Percentiles rank a stretch among this genome's conserved stretches.
phyloP scores from a whole-genome alignment of 1,140 invertebrate species.

The Stegodyphus dumicola region DNA sequence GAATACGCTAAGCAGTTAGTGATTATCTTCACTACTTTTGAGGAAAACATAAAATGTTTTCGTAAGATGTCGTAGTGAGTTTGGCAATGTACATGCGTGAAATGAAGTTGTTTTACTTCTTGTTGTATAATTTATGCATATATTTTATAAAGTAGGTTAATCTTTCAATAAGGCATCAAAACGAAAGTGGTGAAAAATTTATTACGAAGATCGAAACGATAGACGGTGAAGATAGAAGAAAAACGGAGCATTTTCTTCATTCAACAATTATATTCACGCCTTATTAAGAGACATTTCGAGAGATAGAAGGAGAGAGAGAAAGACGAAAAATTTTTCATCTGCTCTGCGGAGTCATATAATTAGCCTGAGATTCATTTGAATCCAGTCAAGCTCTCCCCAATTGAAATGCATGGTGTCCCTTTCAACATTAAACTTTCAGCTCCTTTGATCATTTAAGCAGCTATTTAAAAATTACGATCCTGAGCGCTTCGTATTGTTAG shows the following conservation, averaged over 20 bases:
- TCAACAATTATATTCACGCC: slow-evolving; percentile 41
- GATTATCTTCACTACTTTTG: too few species aligned
- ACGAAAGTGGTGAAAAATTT: too few species aligned
- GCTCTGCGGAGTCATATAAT: slow-evolving; percentile 37
- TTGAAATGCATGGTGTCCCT: slow-evolving; percentile 26
- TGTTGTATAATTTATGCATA: too few species aligned
- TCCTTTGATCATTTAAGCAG: slow-evolving; percentile 58
- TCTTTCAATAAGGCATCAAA: too few species aligned
- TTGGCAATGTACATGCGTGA: too few species aligned
- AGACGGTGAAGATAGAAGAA: neutral
- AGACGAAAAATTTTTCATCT: slow-evolving; percentile 13
- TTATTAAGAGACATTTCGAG: slow-evolving; percentile 41
- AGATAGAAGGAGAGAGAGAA: too few species aligned
- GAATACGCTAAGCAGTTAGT: too few species aligned
- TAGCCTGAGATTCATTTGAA: slow-evolving; percentile 52
- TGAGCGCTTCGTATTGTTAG: slow-evolving; percentile 49
- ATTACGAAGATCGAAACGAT: too few species aligned
- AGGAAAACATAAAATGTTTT: too few species aligned
- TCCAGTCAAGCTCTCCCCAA: slow-evolving; percentile 39
- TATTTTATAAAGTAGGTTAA: too few species aligned
- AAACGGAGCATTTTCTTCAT: slow-evolving; percentile 1
- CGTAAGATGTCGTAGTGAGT: too few species aligned
- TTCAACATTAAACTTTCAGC: slow-evolving; percentile 33
- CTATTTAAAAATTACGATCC: slow-evolving; percentile 55
- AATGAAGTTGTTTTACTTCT: too few species aligned